Evolutionary conservation across 2,113 vertebrate species (phyloP), one percentile per base, ranked within the genome.

Genomic region (Limanda limanda): DNA sequence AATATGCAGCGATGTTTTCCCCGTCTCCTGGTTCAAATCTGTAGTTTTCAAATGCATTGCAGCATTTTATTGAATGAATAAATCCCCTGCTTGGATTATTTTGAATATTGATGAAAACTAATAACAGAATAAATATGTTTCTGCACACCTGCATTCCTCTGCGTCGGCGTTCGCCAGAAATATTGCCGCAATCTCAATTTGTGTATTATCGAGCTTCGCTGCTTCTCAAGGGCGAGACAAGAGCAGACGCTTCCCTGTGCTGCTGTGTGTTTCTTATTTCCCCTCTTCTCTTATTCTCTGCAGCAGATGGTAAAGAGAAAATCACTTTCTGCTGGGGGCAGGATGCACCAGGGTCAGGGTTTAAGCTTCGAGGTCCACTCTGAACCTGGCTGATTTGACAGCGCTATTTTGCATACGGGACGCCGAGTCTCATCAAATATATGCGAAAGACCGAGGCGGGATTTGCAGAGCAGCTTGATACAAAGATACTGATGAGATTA

Each of bases 301-400:
- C 73, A 88, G 88, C 91, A 93, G 91, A 92, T 93, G 92, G 84
- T 79, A 68, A 84, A 86, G 73, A 84, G 76, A 86, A 91, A 93
- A 93, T 90, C 90, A 73, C 85, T 91, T 88, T 88, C 77, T 85
- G 82, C 85, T 84, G 57, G 72, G 64, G 79, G 86, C 85, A 74
- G 79, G 76, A 77, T 78, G 79, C 79, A 78, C 60, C 76, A 13
- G 82, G 92, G 86, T 92, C 88, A 88, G 78, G 82, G 87, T 88
- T 91, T 89, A 86, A 89, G 88, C 88, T 86, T 70, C 54, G 77
- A 89, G 87, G 87, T 90, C 90, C 83, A 77, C 82, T 80, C 72
- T 82, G 66, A 89, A 88, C 89, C 81, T 84, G 86, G 57, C 14
- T 67, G 74, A 83, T 86, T 87, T 73, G 87, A 84, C 68, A 55